phyloP scores from a whole-genome alignment of 2,797 vertebrate genomes.

The Lophotriccus pileatus region DNA sequence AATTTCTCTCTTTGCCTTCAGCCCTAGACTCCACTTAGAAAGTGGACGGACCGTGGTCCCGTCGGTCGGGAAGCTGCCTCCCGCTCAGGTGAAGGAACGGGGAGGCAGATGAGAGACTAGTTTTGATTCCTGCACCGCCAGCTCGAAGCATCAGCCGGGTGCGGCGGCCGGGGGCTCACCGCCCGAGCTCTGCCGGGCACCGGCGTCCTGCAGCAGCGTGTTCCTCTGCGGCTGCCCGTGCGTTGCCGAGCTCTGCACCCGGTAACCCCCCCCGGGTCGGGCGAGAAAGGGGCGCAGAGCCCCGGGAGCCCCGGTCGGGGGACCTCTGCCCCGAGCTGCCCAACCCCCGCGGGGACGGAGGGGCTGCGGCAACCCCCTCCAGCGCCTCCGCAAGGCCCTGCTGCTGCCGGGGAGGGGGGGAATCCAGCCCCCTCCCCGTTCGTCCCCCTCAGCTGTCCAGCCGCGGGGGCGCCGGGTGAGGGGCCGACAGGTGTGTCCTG shows the following conservation, averaged over 20 bases:
- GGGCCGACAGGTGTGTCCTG: slow-evolving; percentile 32
- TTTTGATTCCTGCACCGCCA: not conserved
- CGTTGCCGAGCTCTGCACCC: not conserved
- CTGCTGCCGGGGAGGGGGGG: not conserved
- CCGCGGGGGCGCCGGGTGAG: slow-evolving; percentile 4
- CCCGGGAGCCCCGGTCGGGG: not conserved
- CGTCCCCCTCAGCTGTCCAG: slow-evolving; percentile 26
- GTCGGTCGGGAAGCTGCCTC: not conserved
- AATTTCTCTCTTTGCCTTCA: not conserved
- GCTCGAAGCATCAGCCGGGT: not conserved
- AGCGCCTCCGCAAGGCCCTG: not conserved
- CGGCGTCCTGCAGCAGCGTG: not conserved
- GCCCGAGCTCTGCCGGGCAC: not conserved
- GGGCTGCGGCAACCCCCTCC: not conserved
- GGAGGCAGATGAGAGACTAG: not conserved
- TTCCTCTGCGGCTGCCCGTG: not conserved
- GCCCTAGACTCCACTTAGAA: not conserved
- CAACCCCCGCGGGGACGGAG: not conserved
- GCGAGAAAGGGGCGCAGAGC: not conserved
- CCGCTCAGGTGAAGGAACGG: not conserved
- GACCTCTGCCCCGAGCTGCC: not conserved
- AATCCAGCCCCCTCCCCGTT: not conserved
- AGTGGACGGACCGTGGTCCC: accelerated
- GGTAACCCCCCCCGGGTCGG: not conserved
- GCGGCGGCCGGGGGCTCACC: not conserved